These are phyloP conservation scores for Copidosoma aretas DNA, from an alignment of 2,888 invertebrate species.

Conservation along the genomic window DNA sequence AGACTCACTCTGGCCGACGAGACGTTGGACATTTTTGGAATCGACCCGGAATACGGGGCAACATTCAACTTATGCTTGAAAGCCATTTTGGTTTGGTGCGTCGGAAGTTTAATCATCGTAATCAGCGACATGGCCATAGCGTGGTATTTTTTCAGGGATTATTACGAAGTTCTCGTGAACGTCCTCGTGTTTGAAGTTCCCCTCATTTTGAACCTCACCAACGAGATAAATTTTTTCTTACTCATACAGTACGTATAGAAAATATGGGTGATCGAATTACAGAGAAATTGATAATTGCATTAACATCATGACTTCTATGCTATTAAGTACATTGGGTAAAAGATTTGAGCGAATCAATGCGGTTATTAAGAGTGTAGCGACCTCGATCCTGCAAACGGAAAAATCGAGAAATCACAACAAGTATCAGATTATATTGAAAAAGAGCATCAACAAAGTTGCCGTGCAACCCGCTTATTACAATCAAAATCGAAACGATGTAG, in stretches of 20 bases:
- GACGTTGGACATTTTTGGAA: conserved; percentile 26
- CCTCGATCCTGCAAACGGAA: not conserved
- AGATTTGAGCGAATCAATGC: conserved; percentile 34
- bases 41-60: conserved; percentile 16
- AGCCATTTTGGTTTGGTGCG: conserved; percentile 6
- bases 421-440: conserved; percentile 20
- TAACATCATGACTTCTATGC: too few relatives aligned
- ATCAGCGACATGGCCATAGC: not conserved
- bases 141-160: not conserved
- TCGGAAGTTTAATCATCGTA: not conserved
- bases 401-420: conserved; percentile 9
- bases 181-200: conserved; percentile 10
- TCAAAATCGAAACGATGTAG: conserved; percentile 23
- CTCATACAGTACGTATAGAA: conserved; percentile 25
- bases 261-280: conserved; percentile 21
- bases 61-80: not conserved
- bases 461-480: conserved; percentile 3
- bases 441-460: conserved; percentile 10
- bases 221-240: conserved; percentile 21
- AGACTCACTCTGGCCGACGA: conserved; percentile 24
- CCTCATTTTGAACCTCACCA: not conserved
- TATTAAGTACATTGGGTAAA: conserved; percentile 16
- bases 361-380: conserved; percentile 17
- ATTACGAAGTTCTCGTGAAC: not conserved
- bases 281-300: too few relatives aligned